Percentiles rank a stretch among this genome's conserved stretches.
phyloP scores from a whole-genome alignment of 2,888 invertebrate species.

The Diaperis boleti region DNA sequence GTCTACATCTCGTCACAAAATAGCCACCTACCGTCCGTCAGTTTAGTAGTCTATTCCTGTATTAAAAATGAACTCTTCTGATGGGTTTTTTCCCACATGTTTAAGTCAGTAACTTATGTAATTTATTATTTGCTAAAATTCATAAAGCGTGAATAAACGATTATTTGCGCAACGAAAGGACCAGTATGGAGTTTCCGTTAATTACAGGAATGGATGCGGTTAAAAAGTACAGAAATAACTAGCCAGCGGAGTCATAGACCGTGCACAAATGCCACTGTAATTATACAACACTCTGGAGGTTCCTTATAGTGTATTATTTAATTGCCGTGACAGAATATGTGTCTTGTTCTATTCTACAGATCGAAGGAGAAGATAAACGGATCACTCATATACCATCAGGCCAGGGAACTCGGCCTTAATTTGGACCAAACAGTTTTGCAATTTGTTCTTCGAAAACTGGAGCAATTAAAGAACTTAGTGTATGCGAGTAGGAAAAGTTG shows the following conservation, averaged over 20 bases:
- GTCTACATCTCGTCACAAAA: too few species aligned
- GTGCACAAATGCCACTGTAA: slow-evolving; percentile 59
- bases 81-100: too few species aligned
- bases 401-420: slow-evolving; percentile 10
- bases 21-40: too few species aligned
- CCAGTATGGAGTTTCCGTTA: slow-evolving; percentile 44
- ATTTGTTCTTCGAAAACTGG: neutral
- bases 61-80: too few species aligned
- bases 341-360: slow-evolving; percentile 48
- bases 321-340: slow-evolving; percentile 61
- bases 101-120: too few species aligned
- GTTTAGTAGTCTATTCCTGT: too few species aligned
- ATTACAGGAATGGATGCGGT: slow-evolving; percentile 51
- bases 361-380: slow-evolving; percentile 29
- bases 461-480: too few species aligned
- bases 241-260: slow-evolving; percentile 54
- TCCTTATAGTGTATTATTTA: slow-evolving; percentile 56
- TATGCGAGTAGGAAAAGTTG: neutral
- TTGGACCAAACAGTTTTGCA: neutral
- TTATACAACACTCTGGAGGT: slow-evolving; percentile 50
- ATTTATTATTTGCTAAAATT: too few species aligned
- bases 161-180: slow-evolving; percentile 20
- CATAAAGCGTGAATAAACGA: too few species aligned
- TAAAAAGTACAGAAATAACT: slow-evolving; percentile 49
- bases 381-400: slow-evolving; percentile 33